Conservation (phyloP, 2,888 invertebrate genomes). For the Elmis aenea region DNA sequence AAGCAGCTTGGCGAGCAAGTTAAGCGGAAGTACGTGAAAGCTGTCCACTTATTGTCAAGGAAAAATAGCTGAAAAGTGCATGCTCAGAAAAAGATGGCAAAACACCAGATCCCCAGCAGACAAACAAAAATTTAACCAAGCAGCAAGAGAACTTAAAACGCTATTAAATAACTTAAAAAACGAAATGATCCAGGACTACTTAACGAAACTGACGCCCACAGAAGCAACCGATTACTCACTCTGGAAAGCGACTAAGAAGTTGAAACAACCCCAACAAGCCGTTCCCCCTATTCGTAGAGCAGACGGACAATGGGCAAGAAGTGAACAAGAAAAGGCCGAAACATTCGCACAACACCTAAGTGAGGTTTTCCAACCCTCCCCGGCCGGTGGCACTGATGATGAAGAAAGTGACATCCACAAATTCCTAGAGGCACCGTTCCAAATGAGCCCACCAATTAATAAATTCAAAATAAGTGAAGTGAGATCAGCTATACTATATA, state of each 20-base stretch:
- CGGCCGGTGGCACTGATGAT: too few species aligned
- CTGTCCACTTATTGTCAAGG: too few species aligned
- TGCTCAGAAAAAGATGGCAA: background rate
- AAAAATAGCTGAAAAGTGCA: constrained; percentile 3
- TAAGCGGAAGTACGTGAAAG: too few species aligned
- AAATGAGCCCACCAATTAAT: constrained; percentile 6
- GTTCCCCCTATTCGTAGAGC: background rate
- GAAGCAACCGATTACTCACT: background rate
- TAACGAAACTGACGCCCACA: constrained; percentile 1
- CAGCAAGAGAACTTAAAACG: background rate
- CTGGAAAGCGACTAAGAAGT: background rate
- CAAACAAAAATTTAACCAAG: background rate
- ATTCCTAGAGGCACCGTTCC: constrained; percentile 6
- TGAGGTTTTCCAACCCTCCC: background rate
- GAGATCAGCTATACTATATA: constrained; percentile 4
- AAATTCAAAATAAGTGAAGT: constrained; percentile 4
- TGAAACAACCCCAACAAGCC: background rate
- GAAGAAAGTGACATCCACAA: constrained; percentile 5
- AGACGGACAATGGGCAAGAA: background rate
- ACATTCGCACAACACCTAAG: background rate
- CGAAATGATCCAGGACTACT: background rate
- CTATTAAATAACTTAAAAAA: constrained; percentile 1
- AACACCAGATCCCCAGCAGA: constrained; percentile 2
- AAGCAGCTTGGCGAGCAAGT: too few species aligned
- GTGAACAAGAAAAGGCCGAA: background rate